Conservation (phyloP, 2,888 invertebrate genomes). For the Macrophya alboannulata region DNA sequence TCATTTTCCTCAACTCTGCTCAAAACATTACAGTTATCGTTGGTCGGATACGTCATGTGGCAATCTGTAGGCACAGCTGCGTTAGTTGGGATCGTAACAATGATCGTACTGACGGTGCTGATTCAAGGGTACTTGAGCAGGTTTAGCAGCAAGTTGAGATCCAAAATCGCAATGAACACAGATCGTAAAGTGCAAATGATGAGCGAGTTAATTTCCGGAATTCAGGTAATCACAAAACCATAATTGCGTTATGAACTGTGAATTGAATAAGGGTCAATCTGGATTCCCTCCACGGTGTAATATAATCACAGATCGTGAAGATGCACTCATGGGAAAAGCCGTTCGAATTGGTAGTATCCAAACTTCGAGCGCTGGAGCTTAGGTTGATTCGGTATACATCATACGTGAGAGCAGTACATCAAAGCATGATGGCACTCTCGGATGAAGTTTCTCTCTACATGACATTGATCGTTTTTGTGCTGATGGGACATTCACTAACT, state of each 20-base stretch:
- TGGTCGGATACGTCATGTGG: slow-evolving; percentile 70
- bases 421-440: slow-evolving; percentile 88
- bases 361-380: slow-evolving; percentile 87
- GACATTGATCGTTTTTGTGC: slow-evolving; percentile 83
- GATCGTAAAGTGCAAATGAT: slow-evolving; percentile 95
- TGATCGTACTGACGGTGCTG: slow-evolving; percentile 91
- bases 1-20: no score
- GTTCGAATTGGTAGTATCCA: slow-evolving; percentile 90
- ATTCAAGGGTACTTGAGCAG: slow-evolving; percentile 84
- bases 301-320: slow-evolving; percentile 90
- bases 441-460: slow-evolving; percentile 88
- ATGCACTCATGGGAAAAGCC: slow-evolving; percentile 99
- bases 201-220: slow-evolving; percentile 96
- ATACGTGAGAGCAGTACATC: slow-evolving; percentile 85
- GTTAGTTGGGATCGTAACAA: slow-evolving; percentile 89
- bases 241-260: no score
- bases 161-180: slow-evolving; percentile 91
- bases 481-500: slow-evolving; percentile 75
- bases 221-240: no score
- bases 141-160: slow-evolving; percentile 82
- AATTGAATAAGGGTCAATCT: no score
- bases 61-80: slow-evolving; percentile 80
- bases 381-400: slow-evolving; percentile 82
- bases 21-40: no score
- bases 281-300: no score